Base-by-base conservation (phyloP, 2,888 invertebrate genomes). In the Andrena chrysosceles region DNA sequence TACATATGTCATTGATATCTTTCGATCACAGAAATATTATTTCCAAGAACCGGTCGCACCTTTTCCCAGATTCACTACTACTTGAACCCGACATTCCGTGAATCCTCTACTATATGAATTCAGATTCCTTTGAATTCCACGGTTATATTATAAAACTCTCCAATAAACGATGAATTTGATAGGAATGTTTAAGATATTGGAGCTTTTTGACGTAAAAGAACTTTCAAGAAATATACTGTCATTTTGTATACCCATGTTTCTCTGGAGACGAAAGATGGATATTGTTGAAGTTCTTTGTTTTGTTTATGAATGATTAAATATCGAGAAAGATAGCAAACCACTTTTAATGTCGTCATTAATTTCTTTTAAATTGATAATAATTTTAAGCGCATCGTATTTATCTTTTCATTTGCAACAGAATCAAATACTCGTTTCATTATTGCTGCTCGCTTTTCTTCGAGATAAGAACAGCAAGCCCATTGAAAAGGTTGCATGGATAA, bases 21-120 rank as follows among this genome's bases (percentile, higher is more conserved):
- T 83, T 74, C 69, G 78, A 86, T 86, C 87, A 85, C 59, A 77
- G 85, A 69, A 79, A 75, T 85, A 54, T 74, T 73, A 64, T 73
- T 59, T 77, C 54, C 35, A 60, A 33, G 13, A 62, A 69, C 63
- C 69, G 66, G 49, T 35, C 42, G 33, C 29, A 29, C 52, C 8
- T 23, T 42, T n/a, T 20, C 42, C 49, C 59, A 70, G 77, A 66
- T 48, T 33, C 67, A 52, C 56, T 62, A 31, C 20, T 20, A 42
- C 13, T 13, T 42, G 42, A 35, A 35, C 35, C 2, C 35, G 3
- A 35, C 3, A 3, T 35, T 35, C 35, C 35, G 35, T 10, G 35
- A 35, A 35, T 35, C 10, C 1, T 35, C 35, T 35, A 10, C 35
- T 13, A 13, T 3, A 35, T 13, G 35, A 42, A 42, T 42, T 13